Base-by-base conservation (phyloP, 2,888 invertebrate species). In the Anthophora plumipes region DNA sequence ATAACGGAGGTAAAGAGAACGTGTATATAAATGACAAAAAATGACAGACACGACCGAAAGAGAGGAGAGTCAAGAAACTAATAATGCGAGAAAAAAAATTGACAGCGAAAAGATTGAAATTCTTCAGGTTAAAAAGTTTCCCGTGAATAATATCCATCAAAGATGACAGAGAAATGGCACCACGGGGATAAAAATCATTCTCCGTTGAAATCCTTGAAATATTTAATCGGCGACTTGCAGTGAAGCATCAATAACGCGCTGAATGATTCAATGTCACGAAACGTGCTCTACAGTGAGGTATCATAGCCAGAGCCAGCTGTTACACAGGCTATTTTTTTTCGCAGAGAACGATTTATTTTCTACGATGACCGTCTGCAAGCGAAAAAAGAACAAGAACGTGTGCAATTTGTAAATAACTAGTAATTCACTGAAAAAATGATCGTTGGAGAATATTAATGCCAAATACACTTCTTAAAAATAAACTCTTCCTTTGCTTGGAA, bases 81-180 rank as follows among this genome's bases (percentile, higher is more conserved):
- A 63, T 46, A 71, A 75, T 69, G 50, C 50, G 48, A 67, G 70
- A 9, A 64, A 72, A 78, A 77, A 74, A 84, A 84, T 86, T 89
- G 90, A 89, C 89, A 86, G 85, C 70, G 68, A 77, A 88, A 88
- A 89, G 87, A 89, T 90, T 85, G 89, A 88, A 89, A 88, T 89
- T 88, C 85, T 83, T 69, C 77, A 64, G 82, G 82, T 87, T 87
- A 87, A 88, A 87, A 84, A 87, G 84, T 82, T 88, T 83, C 60
- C 20, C 11, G 11, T 14, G 80, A 39, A 66, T 20, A 60, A 64
- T 69, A 70, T 77, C 79, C 60, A 61, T 79, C 78, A 59, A 39
- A 43, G 41, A 3, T 72, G 55, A 57, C 70, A 57, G 70, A 52
- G 48, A 20, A 39, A 50, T 48, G 71, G 17, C 46, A 48, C 17